Evolutionary conservation across 2,113 vertebrate genomes (phyloP), one percentile per base, ranked within the genome.

Genomic region (Mastomys natalensis): DNA sequence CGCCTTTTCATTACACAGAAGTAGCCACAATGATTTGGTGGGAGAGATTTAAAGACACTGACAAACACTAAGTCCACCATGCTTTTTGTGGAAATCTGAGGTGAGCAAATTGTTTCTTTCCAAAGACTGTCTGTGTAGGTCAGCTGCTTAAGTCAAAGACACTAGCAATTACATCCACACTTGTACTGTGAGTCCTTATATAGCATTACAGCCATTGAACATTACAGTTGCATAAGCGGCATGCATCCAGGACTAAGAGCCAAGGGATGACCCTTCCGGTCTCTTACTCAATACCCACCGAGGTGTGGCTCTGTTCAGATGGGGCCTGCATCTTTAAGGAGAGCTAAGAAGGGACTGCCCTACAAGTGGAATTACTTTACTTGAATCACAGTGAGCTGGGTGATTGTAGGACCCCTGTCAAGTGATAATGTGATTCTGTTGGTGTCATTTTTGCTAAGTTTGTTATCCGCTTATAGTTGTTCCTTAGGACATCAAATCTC

Each of bases 401-500:
- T 87, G 45, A 48, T 48, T 48, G 45, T 48, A 48, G 45, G 45
- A 48, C 45, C 45, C 45, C 45, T 48, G 45, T 48, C 45, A 48
- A 7, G 45, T 48, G 77, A 88, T 89, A 92, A 73, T 78, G 82
- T 94, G 77, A 81, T 96, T 93, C 96, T 96, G 48, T 89, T 80
- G 66, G 64, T 96, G 68, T 91, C 76, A 62, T 96, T 95, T 55
- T 88, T 97, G 84, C 95, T 89, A 74, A 93, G 66, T 97, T 97
- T 96, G 73, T 55, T 73, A 96, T 97, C 86, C 15, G 91, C 93
- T 94, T 97, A 74, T 97, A 74, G 68, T 62, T 94, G 95, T 95
- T 78, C 66, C 86, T 97, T 97, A 96, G 89, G 97, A 96, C 1
- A 21, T 55, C 91, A 97, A 96, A n/a, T 95, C 91, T 97, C 16